Conservation (phyloP, 1,140 invertebrate genomes). For the Oncopodura yosiiana region DNA sequence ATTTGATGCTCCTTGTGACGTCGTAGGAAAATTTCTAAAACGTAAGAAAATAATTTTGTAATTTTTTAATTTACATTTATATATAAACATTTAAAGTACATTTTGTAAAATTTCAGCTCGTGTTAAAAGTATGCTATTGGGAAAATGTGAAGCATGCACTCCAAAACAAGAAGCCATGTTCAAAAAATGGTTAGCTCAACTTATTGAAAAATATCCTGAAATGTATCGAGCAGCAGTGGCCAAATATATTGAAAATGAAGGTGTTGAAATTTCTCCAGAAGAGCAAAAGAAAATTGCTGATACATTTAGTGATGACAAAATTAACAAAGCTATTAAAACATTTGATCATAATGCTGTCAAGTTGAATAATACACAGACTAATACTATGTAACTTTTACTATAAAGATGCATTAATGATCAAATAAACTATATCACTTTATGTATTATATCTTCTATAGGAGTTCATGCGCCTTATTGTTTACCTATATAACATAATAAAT, state of each 20-base stretch:
- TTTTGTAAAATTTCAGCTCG: constrained; percentile 14
- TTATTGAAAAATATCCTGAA: constrained; percentile 15
- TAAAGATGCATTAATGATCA: background rate
- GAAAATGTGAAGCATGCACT: constrained; percentile 15
- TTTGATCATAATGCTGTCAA: background rate
- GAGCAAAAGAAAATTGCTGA: background rate
- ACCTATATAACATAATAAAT: too few relatives aligned
- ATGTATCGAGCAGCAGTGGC: constrained; percentile 6
- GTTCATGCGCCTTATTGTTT: too few relatives aligned
- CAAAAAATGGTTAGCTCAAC: background rate
- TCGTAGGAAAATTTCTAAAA: background rate
- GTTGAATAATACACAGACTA: background rate
- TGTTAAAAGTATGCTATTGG: constrained; percentile 6
- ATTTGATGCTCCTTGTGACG: background rate
- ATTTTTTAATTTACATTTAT: too few relatives aligned
- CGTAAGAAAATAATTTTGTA: background rate
- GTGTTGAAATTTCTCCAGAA: background rate
- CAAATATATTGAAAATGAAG: constrained; percentile 6
- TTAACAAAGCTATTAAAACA: background rate
- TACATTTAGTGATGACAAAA: background rate
- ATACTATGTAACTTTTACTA: background rate
- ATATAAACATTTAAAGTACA: too few relatives aligned
- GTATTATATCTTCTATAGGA: background rate
- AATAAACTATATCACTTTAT: background rate
- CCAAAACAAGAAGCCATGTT: constrained; percentile 11